Percentiles rank a stretch among this genome's conserved stretches.
These are phyloP conservation scores for Pomatorhinus ruficollis DNA, from an alignment of 2,113 vertebrate genomes.

Conservation along the genomic window DNA sequence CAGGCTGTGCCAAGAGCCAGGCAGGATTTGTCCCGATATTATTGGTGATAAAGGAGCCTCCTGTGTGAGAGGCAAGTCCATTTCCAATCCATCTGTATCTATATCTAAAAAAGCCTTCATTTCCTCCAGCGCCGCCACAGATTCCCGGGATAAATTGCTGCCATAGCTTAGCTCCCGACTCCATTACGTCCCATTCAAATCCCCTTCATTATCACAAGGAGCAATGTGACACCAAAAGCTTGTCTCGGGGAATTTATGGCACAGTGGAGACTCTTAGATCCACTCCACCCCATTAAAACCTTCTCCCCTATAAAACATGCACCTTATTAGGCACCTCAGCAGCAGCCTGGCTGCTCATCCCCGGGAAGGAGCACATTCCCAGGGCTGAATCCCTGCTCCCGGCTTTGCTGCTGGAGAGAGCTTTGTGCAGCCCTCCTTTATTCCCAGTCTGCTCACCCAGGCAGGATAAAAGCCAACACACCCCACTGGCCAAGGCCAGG, in stretches of 20 bases:
- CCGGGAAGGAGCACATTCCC: neutral
- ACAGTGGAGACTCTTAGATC: slow-evolving; percentile 53
- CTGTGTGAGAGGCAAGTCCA: slow-evolving; percentile 3
- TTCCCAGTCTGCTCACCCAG: neutral
- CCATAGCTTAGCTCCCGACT: slow-evolving; percentile 38
- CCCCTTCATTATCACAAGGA: slow-evolving; percentile 65
- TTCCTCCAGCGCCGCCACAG: neutral
- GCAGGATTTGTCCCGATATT: slow-evolving; percentile 44
- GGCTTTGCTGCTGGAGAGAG: neutral
- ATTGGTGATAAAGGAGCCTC: slow-evolving; percentile 49
- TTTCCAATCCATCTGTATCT: slow-evolving; percentile 51
- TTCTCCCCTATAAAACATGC: slow-evolving; percentile 56
- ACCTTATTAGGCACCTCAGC: slow-evolving; percentile 29
- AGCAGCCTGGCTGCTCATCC: neutral
- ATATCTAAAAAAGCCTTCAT: slow-evolving; percentile 34
- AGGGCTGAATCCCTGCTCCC: neutral
- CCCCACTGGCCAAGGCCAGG: neutral
- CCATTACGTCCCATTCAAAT: slow-evolving; percentile 63
- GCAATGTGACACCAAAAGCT: slow-evolving; percentile 60
- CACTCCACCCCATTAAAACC: slow-evolving; percentile 63
- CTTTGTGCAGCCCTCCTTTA: neutral
- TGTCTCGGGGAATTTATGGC: slow-evolving; percentile 57
- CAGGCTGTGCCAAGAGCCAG: slow-evolving; percentile 10
- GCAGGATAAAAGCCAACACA: neutral
- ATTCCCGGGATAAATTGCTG: slow-evolving; percentile 45